These are phyloP conservation scores for Hemistola chrysoprasaria DNA, from an alignment of 2,888 invertebrate species.

Conservation along the genomic window DNA sequence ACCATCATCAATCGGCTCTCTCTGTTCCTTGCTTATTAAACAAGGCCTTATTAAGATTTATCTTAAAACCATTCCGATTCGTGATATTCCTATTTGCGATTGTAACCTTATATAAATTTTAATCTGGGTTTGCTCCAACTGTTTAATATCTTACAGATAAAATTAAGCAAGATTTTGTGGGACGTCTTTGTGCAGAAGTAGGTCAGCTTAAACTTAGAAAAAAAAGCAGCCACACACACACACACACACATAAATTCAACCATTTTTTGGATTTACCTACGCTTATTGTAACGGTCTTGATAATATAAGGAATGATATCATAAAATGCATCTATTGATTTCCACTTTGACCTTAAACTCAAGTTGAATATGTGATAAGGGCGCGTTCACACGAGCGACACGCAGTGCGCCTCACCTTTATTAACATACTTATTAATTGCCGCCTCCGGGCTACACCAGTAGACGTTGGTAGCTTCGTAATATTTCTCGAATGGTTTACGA, in stretches of 20 bases:
- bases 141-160: too few relatives aligned
- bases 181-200: too few relatives aligned
- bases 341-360: too few relatives aligned
- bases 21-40: constrained; percentile 51
- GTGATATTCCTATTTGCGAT: constrained; percentile 27
- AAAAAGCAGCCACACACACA: too few relatives aligned
- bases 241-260: too few relatives aligned
- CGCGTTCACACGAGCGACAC: constrained; percentile 45
- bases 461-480: constrained; percentile 72
- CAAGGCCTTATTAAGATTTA: constrained; percentile 50
- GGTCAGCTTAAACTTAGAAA: too few relatives aligned
- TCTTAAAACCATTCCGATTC: constrained; percentile 35
- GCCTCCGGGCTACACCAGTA: constrained; percentile 71
- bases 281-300: too few relatives aligned
- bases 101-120: constrained; percentile 15
- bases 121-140: neutral
- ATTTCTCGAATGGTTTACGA: constrained; percentile 72
- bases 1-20: constrained; percentile 51
- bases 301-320: too few relatives aligned
- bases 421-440: constrained; percentile 76
- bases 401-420: constrained; percentile 42
- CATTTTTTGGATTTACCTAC: too few relatives aligned
- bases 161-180: too few relatives aligned
- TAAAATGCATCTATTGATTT: too few relatives aligned
- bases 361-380: constrained; percentile 31